These are phyloP conservation scores for Agonopterix alstromeriana DNA, from an alignment of 2,888 invertebrate species.

Conservation along the genomic window DNA sequence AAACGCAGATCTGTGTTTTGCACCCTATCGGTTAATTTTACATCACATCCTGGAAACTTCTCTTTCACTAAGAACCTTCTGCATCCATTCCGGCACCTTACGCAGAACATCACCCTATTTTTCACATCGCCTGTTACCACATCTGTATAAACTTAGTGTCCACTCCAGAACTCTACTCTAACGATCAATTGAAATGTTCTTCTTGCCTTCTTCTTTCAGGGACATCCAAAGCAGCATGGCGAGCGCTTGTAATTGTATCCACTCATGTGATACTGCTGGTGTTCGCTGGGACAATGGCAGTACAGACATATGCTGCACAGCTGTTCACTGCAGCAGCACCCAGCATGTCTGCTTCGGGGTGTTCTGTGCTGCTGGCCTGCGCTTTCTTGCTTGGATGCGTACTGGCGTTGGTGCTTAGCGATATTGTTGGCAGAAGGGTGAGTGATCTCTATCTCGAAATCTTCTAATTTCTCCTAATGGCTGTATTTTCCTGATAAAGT, in stretches of 20 bases:
- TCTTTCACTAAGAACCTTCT: no score
- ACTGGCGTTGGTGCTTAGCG: constrained; percentile 51
- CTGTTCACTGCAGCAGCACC: constrained; percentile 64
- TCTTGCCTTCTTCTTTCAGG: constrained; percentile 19
- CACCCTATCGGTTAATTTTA: no score
- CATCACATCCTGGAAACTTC: no score
- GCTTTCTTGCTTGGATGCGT: constrained; percentile 61
- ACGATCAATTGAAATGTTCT: no score
- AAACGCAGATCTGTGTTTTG: no score
- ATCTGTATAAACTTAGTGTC: no score
- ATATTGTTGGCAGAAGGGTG: constrained; percentile 69
- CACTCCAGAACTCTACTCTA: no score
- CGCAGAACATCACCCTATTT: no score
- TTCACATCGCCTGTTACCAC: no score
- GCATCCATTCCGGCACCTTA: no score
- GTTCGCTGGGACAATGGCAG: constrained; percentile 32
- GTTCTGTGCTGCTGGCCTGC: constrained; percentile 70
- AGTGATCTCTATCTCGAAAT: constrained; percentile 5
- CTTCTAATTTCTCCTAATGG: no score
- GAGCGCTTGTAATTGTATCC: constrained; percentile 20
- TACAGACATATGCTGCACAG: constrained; percentile 45
- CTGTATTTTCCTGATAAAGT: no score
- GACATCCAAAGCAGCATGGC: constrained; percentile 49
- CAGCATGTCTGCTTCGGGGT: constrained; percentile 49
- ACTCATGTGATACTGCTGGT: constrained; percentile 19